A percentile compares a stretch with the other conserved stretches of the same genome.
Conservation (phyloP, 2,888 invertebrate species). For the Drosophila peninsularis region DNA sequence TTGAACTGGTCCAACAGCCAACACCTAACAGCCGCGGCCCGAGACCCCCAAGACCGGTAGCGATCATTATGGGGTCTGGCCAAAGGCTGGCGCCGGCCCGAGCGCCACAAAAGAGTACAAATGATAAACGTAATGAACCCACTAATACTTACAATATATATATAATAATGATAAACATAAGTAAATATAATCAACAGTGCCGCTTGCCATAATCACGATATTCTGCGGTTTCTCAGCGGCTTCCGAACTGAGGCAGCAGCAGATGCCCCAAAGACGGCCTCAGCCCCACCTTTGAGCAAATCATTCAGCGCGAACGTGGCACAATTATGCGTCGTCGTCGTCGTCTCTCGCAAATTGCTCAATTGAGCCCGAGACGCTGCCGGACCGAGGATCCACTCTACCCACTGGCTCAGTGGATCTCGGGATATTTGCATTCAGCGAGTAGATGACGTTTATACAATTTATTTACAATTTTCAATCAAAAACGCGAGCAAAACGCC, state of each 20-base stretch:
- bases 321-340: slow-evolving; percentile 71
- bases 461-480: slow-evolving; percentile 81
- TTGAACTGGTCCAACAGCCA: slow-evolving; percentile 45
- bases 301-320: slow-evolving; percentile 74
- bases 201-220: slow-evolving; percentile 58
- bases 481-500: slow-evolving; percentile 66
- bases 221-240: slow-evolving; percentile 56
- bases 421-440: slow-evolving; percentile 67
- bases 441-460: slow-evolving; percentile 74
- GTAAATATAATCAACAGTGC: slow-evolving; percentile 44
- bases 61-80: slow-evolving; percentile 46
- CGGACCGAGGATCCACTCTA: not conserved
- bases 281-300: slow-evolving; percentile 68
- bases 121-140: slow-evolving; percentile 44
- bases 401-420: not conserved
- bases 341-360: slow-evolving; percentile 70
- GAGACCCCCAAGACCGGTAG: slow-evolving; percentile 65
- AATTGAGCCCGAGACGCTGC: slow-evolving; percentile 48
- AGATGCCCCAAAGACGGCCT: slow-evolving; percentile 25
- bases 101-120: slow-evolving; percentile 24
- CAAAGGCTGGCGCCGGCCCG: slow-evolving; percentile 24
- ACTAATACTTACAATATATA: slow-evolving; percentile 16
- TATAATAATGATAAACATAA: slow-evolving; percentile 23
- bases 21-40: slow-evolving; percentile 14
- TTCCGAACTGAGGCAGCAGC: slow-evolving; percentile 61